phyloP scores from a whole-genome alignment of 2,888 invertebrate species.

The Philereme vetulata region DNA sequence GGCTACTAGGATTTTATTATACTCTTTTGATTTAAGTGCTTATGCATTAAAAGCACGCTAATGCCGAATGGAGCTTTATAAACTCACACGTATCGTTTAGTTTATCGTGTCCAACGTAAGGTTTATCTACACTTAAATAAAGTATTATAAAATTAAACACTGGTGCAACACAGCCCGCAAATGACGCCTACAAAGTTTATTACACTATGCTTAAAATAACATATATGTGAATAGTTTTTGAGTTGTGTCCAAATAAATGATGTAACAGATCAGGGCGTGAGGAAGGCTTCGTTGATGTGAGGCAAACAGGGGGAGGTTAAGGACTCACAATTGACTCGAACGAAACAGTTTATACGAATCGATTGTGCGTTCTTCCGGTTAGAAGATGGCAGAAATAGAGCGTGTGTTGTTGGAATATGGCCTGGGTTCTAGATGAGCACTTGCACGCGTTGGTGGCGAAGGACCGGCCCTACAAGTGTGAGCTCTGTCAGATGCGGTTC shows the following conservation, averaged over 20 bases:
- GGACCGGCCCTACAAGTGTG: slow-evolving; percentile 86
- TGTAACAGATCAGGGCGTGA: slow-evolving; percentile 76
- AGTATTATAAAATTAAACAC: slow-evolving; percentile 54
- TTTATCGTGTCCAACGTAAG: slow-evolving; percentile 47
- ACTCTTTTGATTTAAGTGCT: slow-evolving; percentile 27
- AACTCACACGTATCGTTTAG: slow-evolving; percentile 47
- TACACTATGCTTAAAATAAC: slow-evolving; percentile 48
- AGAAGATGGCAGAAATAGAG: slow-evolving; percentile 45
- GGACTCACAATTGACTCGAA: slow-evolving; percentile 60
- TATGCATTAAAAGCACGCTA: slow-evolving; percentile 45
- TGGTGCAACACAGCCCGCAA: slow-evolving; percentile 67
- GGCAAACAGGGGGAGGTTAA: slow-evolving; percentile 81
- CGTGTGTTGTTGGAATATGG: slow-evolving; percentile 66
- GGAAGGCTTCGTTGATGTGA: slow-evolving; percentile 70
- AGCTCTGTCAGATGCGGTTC: slow-evolving; percentile 87
- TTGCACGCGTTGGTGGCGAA: slow-evolving; percentile 81
- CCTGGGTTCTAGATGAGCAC: slow-evolving; percentile 82
- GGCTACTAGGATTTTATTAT: slow-evolving; percentile 21
- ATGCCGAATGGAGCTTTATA: slow-evolving; percentile 57
- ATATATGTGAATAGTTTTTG: slow-evolving; percentile 83
- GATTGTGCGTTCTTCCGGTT: slow-evolving; percentile 62
- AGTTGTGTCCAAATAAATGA: slow-evolving; percentile 67
- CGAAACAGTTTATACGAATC: slow-evolving; percentile 32
- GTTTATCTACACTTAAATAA: slow-evolving; percentile 39
- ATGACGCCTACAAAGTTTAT: slow-evolving; percentile 31